Percentiles rank a stretch among this genome's conserved stretches.
These are phyloP conservation scores for Serilophus lunatus DNA, from an alignment of 2,113 vertebrate species.

Conservation along the genomic window DNA sequence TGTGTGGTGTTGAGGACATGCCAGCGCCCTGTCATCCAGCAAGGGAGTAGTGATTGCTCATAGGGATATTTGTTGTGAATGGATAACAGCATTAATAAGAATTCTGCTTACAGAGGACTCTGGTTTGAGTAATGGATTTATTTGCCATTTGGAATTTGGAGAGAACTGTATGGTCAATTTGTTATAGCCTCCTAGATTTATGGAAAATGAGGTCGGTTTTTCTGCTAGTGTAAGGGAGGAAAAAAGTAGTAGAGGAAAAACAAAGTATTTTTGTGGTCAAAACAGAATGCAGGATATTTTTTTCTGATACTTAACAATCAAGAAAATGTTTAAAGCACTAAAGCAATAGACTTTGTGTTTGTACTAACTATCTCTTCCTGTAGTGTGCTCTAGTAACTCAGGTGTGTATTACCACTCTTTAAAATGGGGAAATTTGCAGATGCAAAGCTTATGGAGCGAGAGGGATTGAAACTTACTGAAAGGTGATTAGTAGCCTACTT, in stretches of 20 bases:
- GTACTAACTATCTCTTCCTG: not conserved
- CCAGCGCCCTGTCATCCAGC: not conserved
- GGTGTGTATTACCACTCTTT: not conserved
- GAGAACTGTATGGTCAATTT: not conserved
- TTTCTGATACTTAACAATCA: not conserved
- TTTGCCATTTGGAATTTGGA: not conserved
- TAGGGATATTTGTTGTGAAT: not conserved
- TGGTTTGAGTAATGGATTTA: not conserved
- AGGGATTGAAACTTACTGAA: not conserved
- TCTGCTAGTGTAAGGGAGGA: not conserved
- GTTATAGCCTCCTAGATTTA: not conserved
- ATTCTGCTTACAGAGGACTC: not conserved
- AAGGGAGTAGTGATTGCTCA: not conserved
- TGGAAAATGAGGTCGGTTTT: conserved; percentile 41
- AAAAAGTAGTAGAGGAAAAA: not conserved
- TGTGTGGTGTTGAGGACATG: not conserved
- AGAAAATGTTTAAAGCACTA: not conserved
- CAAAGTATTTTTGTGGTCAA: conserved; percentile 12
- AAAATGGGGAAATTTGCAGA: not conserved
- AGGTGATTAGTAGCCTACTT: not conserved
- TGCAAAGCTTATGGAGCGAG: not conserved
- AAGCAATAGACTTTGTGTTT: not conserved
- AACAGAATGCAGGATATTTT: not conserved
- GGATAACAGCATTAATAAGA: not conserved
- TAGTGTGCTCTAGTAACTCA: not conserved